Evolutionary conservation across 2,888 invertebrate species (phyloP), one percentile per base, ranked within the genome.

Genomic region (Galerucella pusilla): DNA sequence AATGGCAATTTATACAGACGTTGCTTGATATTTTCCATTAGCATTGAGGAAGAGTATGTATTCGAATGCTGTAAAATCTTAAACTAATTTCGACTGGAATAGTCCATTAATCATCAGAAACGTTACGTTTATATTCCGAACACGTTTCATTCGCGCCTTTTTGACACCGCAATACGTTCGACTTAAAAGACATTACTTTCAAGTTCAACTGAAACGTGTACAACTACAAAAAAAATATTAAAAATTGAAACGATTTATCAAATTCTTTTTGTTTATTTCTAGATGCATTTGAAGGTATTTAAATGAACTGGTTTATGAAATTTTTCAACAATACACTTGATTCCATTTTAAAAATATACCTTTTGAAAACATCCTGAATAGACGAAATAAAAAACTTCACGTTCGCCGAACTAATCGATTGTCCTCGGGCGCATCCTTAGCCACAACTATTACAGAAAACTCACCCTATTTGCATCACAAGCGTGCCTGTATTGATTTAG

Each of bases 11-110:
- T 74, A 77, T 75, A 68, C 69, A 74, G 69, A 75, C 74, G 69
- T 71, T 72, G 66, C 75, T 69, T 70, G 64, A 68, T 76, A 75
- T 76, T 79, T 77, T 78, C 73, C 75, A 74, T 74, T 77, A 71
- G 77, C 75, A 77, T 76, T 75, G 72, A 75, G 73, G 68, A 74
- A 72, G 71, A 74, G 78, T 75, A 71, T 57, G 72, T 76, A 76
- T 77, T 76, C 74, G 78, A 76, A 77, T 76, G 71, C 75, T 79
- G 75, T 73, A 68, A 77, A 75, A 77, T 79, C 78, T 79, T 79
- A 69, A 76, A 76, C 78, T 79, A 77, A 79, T 79, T 77, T 77
- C 76, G 72, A 69, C 74, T 57, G 68, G 73, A 73, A 71, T 72
- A 71, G 73, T 35, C 77, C 78, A 79, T 79, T 79, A 76, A 79